Evolutionary conservation across 2,888 invertebrate genomes (phyloP), one percentile per base, ranked within the genome.

Genomic region (Lycocerus yunnanus): DNA sequence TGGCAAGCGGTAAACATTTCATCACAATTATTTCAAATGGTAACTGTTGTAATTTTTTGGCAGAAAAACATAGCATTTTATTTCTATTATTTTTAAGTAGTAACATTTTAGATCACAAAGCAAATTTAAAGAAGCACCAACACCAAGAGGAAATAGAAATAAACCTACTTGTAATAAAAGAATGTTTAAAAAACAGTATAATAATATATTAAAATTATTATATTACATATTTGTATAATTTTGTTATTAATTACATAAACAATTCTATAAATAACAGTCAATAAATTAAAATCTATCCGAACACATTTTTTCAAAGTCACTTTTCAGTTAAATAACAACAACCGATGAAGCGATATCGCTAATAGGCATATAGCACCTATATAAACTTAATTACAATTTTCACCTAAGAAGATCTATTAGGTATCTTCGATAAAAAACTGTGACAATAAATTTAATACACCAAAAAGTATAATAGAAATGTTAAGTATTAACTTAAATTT

Each of bases 381-480:
- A 43, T 43, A 43, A 43, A n/a, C 43, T 43, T 43, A 43, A 20
- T 11, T 18, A 63, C 11, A 63, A 63, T 63, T 63, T 18, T 18
- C 61, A 63, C 9, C 4, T 18, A n/a, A 20, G 13, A 11, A 15
- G 20, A 15, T 60, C 60, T 4, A 18, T 63, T 63, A 74, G 8
- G 72, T 69, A 71, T 86, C 86, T n/a, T 72, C 80, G n/a, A 94
- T 91, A 81, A 93, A 92, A 85, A 97, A 96, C 88, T 97, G 97
- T 80, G 94, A 92, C 0, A 94, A 78, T 69, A 97, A 89, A 87
- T 97, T 97, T 8, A 90, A 84, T 2, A 91, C 87, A 0, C 97
- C 97, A 58, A 95, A 86, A 0, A 92, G 70, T 67, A 95, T 91
- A 71, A 97, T 92, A 16, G 86, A 78, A 11, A 88, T 82, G 85